phyloP scores from a whole-genome alignment of 1,140 invertebrate species.

The Acromyrmex charruanus region DNA sequence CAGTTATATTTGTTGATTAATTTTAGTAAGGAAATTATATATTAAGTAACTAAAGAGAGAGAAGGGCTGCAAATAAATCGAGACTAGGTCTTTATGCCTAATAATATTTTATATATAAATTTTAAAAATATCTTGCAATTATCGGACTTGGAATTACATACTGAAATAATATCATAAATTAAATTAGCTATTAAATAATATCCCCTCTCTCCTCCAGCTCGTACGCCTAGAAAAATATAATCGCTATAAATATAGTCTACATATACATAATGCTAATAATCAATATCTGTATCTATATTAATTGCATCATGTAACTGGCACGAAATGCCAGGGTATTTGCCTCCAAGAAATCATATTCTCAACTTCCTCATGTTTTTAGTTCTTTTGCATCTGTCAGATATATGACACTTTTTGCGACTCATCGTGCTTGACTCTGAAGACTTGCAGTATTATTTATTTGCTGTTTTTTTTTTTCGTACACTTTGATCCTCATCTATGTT shows the following conservation, averaged over 20 bases:
- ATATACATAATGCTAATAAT: background rate
- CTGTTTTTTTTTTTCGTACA: background rate
- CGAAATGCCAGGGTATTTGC: background rate
- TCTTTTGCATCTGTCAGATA: background rate
- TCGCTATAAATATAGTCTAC: background rate
- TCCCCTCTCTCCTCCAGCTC: no score
- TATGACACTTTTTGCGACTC: background rate
- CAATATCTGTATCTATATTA: conserved; percentile 3
- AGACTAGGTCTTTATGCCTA: no score
- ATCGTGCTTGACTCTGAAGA: background rate
- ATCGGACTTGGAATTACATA: no score
- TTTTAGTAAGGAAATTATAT: background rate
- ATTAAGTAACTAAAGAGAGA: no score
- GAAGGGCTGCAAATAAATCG: no score
- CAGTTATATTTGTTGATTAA: background rate
- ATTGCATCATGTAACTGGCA: background rate
- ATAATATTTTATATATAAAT: no score
- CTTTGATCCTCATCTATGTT: background rate
- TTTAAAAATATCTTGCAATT: no score
- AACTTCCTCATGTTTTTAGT: background rate
- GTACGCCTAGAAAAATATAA: conserved; percentile 10
- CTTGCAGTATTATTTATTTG: conserved; percentile 8
- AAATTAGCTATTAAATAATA: background rate
- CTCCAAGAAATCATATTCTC: background rate
- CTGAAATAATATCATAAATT: no score